A percentile compares a stretch with the other conserved stretches of the same genome.
Conservation (phyloP, 30 jellyfish, hydroid and myxozoan genomes). For the Rhopilema esculentum region DNA sequence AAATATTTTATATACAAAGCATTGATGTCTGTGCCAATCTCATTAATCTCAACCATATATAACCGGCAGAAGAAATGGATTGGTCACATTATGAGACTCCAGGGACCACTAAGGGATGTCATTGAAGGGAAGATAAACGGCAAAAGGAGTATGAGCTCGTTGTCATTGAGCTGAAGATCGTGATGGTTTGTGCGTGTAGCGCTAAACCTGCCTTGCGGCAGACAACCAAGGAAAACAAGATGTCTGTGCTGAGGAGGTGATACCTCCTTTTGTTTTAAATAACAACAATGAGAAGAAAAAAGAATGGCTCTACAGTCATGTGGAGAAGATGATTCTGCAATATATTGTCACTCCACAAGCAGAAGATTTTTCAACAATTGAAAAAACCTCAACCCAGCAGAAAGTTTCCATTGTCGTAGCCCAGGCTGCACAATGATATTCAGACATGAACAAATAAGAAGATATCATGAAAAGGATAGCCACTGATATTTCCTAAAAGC, state of each 20-base stretch:
- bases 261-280: constrained; percentile 23
- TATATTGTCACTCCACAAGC: constrained; percentile 41
- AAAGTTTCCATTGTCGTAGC: constrained; percentile 14
- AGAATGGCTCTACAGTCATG: constrained; percentile 37
- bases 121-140: too few species aligned
- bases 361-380: constrained; percentile 23
- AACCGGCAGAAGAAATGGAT: too few species aligned
- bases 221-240: too few species aligned
- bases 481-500: constrained; percentile 1
- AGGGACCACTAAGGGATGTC: too few species aligned
- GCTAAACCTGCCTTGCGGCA: too few species aligned
- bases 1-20: constrained; percentile 27
- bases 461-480: constrained; percentile 24
- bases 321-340: constrained; percentile 33
- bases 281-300: constrained; percentile 22
- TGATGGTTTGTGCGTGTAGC: too few species aligned
- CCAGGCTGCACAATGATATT: constrained; percentile 18
- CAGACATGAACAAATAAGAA: constrained; percentile 26
- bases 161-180: too few species aligned
- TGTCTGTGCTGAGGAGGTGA: constrained; percentile 15
- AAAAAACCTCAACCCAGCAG: constrained; percentile 21
- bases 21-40: constrained; percentile 4
- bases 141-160: not conserved
- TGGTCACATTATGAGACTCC: too few species aligned
- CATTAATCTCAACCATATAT: not conserved